Base-by-base conservation (phyloP, 2,113 vertebrate genomes). In the Butorides virescens region DNA sequence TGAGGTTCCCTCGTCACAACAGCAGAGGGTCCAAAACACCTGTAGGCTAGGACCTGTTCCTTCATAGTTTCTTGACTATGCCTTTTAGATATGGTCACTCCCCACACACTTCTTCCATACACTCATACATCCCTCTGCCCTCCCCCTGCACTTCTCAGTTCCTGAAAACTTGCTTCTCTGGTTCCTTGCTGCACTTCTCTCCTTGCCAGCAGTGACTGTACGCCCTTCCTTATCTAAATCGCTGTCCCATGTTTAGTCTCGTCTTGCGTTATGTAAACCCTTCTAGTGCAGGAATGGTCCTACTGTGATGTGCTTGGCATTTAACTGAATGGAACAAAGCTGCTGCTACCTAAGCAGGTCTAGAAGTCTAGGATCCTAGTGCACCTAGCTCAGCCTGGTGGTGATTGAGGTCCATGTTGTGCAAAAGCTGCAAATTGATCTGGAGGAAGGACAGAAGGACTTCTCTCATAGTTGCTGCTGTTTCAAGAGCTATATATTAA, bases 151-250 rank as follows among this genome's bases (percentile, higher is more conserved):
- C 87, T 85, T 85, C 53, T 93, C 25, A 76, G 62, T 91, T 97
- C 92, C 92, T 91, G 80, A 93, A 94, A 94, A 94, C 86, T 87
- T 94, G 92, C 92, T 95, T 88, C 94, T 93, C 85, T 95, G 53
- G 80, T 97, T 95, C 76, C 62, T 96, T 97, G 53, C 77, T 97
- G 92, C 62, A 32, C 58, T 95, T 93, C 76, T 92, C 77, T 93
- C 62, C 42, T 56, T 96, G 94, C 91, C 94, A 96, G 52, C 50
- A 87, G 50, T 95, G 95, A 82, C 80, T 92, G 55, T 88, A 88
- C 25, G 0, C 86, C 86, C 92, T 97, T 96, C 86, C 90, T 95
- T 97, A 91, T 90, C 86, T 95, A 95, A 92, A 92, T 92, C 71
- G 21, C 62, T 80, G 34, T 94, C 68, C 81, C 21, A 0, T 91